Base-by-base conservation (phyloP, 2,888 invertebrate species). In the Hirtodrosophila histrioides region DNA sequence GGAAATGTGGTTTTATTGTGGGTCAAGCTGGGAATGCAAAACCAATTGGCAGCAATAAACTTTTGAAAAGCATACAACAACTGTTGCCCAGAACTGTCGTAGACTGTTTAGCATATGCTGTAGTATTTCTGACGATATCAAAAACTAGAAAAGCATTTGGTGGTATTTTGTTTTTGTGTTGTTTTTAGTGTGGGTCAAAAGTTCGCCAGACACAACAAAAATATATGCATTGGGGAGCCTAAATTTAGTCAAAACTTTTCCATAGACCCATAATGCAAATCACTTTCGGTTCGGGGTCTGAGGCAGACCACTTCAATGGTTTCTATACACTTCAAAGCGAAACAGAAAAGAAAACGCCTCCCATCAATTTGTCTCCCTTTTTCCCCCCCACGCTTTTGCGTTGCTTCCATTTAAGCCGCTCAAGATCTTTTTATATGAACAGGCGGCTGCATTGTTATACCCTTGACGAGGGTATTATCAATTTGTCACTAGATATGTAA, bases 301-400 rank as follows among this genome's bases (percentile, higher is more conserved):
- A 12, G 53, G 60, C 54, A 75, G 75, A 81, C 86, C 86, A 82
- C 82, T 87, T 82, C 64, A 82, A 87, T 72, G 82, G 88, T 71
- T 87, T 82, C 75, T 51, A 56, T 62, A 45, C 74, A 82, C 82
- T 87, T 85, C 75, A 85, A 81, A 86, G 79, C 55, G 68, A 79
- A 61, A 31, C 54, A 40, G 51, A 51, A 57, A 60, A 17, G 31
- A 65, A 50, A 54, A 57, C 17, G 17, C 17, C 17, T 17, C 17
- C 17, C 17, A 50, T 43, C 45, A 57, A 64, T 57, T 62, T 56
- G 63, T 40, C 12, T n/a, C 62, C 57, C 60, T 35, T 35, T 17
- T 45, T 45, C 33, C 8, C 29, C 29, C 24, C 35, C 40, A 5
- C n/a, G 12, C 53, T 50, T 44, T 63, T 62, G 62, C 64, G 24